Percentiles rank a stretch among this genome's conserved stretches.
Conservation (phyloP, 2,888 invertebrate genomes). For the Lypha dubia region DNA sequence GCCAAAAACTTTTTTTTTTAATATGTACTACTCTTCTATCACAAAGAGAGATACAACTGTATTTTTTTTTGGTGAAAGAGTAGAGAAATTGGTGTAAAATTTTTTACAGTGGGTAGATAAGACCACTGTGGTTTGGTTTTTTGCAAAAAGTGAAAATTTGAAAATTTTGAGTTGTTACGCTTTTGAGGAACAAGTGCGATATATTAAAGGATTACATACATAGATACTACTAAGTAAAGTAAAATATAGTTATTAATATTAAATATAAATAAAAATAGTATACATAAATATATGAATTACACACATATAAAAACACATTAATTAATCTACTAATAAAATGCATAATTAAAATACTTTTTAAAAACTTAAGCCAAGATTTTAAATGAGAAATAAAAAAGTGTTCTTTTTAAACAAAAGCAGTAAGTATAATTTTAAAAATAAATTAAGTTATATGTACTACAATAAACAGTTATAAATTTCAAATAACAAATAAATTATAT, state of each 20-base stretch:
- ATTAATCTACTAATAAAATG: conserved; percentile 63
- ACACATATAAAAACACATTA: too few relatives aligned
- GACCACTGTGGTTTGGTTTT: too few relatives aligned
- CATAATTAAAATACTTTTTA: conserved; percentile 63
- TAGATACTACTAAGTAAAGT: conserved; percentile 61
- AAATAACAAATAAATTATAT: conserved; percentile 46
- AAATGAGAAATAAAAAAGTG: conserved; percentile 59
- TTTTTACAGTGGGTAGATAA: too few relatives aligned
- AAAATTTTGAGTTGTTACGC: too few relatives aligned
- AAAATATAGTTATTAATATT: conserved; percentile 71
- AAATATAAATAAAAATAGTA: conserved; percentile 46
- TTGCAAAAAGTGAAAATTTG: too few relatives aligned
- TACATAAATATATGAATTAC: conserved; percentile 44
- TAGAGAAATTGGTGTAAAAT: too few relatives aligned
- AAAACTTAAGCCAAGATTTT: conserved; percentile 62
- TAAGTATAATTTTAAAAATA: conserved; percentile 49
- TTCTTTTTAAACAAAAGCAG: conserved; percentile 58
- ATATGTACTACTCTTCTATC: too few relatives aligned
- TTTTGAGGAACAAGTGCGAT: too few relatives aligned
- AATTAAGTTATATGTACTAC: conserved; percentile 2
- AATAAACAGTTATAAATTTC: conserved; percentile 17
- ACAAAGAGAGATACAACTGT: too few relatives aligned
- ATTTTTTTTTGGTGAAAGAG: too few relatives aligned
- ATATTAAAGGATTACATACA: neutral
- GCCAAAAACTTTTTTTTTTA: too few relatives aligned